Evolutionary conservation across 2,113 vertebrate genomes (phyloP), one percentile per base, ranked within the genome.

Genomic region (Heliornis fulica): DNA sequence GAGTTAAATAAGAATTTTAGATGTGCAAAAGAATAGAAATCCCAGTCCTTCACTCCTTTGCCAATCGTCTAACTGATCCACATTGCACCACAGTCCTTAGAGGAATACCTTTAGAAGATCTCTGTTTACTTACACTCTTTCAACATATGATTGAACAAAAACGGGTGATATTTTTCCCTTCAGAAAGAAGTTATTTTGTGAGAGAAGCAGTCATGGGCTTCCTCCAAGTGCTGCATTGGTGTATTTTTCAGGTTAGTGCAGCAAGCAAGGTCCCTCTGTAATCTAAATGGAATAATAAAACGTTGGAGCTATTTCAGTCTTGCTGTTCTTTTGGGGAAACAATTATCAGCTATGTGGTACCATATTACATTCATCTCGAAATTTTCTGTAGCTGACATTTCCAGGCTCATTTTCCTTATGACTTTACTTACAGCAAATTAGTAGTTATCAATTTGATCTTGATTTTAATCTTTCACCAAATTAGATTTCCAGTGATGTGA

Each of bases 251-350:
- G 60, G 83, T 77, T 61, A 92, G 64, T 81, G 85, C 56, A 82
- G 77, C 89, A 86, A 68, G 74, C 77, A 92, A 83, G 56, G 48
- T 93, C 56, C 29, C 48, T 70, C 65, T 89, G 34, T 71, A 81
- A 94, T 84, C 83, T 84, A 93, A 96, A 94, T 92, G 65, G 83
- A 96, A 95, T 94, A 95, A 94, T 94, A 87, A 97, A 95, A 84
- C 82, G 88, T 92, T 89, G 68, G 90, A 94, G 92, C 90, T 96
- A 83, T 97, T 95, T 96, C 88, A 82, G 88, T 88, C 93, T 82
- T 87, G 72, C 92, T 93, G 46, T 94, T 94, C 95, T 96, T 96
- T 90, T 80, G 60, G 87, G 87, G 84, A 91, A 95, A 95, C 93
- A 94, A 91, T 95, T 95, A 97, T 78, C 91, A 93, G 87, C 59